Conservation (phyloP, 2,797 vertebrate genomes). For the Carduelis carduelis region DNA sequence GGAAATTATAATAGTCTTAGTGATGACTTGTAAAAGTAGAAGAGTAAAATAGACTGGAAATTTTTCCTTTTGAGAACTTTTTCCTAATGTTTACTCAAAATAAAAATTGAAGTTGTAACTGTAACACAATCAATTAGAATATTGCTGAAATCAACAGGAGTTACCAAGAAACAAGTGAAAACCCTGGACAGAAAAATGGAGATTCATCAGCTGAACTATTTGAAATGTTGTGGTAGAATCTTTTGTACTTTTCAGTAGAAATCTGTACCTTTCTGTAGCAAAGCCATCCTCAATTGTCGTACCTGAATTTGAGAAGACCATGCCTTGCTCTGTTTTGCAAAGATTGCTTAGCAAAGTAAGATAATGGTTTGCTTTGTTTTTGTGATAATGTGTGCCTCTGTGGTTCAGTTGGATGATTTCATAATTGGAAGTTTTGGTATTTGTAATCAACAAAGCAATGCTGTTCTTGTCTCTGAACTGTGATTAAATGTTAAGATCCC, state of each 20-base stretch:
- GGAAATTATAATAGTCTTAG: not conserved
- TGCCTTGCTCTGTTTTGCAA: not conserved
- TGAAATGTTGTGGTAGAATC: not conserved
- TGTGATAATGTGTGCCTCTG: not conserved
- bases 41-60: not conserved
- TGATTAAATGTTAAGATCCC: not conserved
- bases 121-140: not conserved
- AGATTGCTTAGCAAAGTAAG: not conserved
- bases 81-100: not conserved
- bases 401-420: not conserved
- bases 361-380: not conserved
- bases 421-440: not conserved
- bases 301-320: not conserved
- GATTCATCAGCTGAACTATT: not conserved
- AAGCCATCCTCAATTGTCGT: not conserved
- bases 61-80: not conserved
- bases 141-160: not conserved
- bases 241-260: not conserved
- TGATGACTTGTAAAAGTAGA: not conserved
- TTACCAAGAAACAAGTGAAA: not conserved
- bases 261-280: not conserved
- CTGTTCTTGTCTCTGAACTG: not conserved
- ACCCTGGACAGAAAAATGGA: not conserved
- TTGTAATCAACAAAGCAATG: not conserved
- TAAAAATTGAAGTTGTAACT: not conserved